These are phyloP conservation scores for Gyps fulvus DNA, from an alignment of 2,113 vertebrate genomes.

Conservation along the genomic window DNA sequence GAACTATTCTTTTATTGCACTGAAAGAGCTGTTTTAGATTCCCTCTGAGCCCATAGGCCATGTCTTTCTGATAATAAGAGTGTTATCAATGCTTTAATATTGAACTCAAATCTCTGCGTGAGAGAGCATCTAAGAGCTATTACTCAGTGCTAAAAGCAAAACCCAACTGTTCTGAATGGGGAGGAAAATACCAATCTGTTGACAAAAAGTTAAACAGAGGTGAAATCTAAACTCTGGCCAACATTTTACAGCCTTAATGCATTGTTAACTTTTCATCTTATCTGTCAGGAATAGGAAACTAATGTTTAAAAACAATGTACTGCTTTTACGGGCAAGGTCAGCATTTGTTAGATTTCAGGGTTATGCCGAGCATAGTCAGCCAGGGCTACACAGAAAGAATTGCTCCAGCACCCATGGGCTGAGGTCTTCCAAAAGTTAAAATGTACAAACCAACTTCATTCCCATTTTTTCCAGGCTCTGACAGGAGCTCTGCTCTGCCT, in stretches of 20 bases:
- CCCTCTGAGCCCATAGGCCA: constrained; percentile 68
- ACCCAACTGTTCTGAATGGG: constrained; percentile 66
- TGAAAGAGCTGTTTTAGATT: constrained; percentile 66
- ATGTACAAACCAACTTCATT: neutral
- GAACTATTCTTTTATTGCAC: constrained; percentile 39
- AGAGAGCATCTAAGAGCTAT: constrained; percentile 62
- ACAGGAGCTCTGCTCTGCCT: neutral
- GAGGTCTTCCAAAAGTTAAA: constrained; percentile 17
- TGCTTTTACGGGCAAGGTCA: constrained; percentile 75
- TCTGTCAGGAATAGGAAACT: constrained; percentile 79
- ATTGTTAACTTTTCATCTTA: constrained; percentile 73
- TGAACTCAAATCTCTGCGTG: constrained; percentile 58
- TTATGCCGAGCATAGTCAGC: constrained; percentile 20
- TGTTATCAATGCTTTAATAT: constrained; percentile 69
- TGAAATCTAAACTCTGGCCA: constrained; percentile 70
- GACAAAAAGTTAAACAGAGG: constrained; percentile 76
- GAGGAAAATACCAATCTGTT: constrained; percentile 71
- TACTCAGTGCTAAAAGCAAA: constrained; percentile 68
- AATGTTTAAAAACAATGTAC: constrained; percentile 75
- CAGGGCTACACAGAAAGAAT: constrained; percentile 15
- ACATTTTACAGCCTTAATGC: constrained; percentile 71
- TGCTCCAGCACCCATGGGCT: neutral
- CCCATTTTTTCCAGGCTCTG: neutral
- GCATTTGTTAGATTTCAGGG: constrained; percentile 62
- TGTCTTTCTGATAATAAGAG: constrained; percentile 74